Conservation (phyloP, 2,797 vertebrate genomes). For the Tenualosa ilisha region DNA sequence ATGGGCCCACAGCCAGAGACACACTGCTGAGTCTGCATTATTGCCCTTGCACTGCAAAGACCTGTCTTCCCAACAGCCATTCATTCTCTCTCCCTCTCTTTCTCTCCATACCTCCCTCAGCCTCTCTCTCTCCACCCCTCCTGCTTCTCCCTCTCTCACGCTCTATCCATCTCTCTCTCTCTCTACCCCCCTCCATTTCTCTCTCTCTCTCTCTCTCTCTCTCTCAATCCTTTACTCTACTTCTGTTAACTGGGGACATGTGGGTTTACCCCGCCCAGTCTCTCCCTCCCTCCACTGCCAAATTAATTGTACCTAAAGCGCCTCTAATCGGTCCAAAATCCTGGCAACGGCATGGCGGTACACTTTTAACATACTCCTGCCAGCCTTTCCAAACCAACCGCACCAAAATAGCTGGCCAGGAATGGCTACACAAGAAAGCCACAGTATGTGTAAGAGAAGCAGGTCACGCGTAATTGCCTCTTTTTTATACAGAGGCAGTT, state of each 20-base stretch:
- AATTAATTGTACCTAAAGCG: constrained; percentile 47
- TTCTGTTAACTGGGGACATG: constrained; percentile 4
- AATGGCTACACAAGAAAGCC: background rate
- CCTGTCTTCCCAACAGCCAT: constrained; percentile 9
- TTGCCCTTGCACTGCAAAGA: constrained; percentile 47
- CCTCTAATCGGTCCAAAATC: background rate
- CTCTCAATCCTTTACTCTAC: constrained; percentile 35
- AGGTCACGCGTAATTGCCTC: constrained; percentile 22
- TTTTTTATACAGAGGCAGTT: constrained; percentile 25
- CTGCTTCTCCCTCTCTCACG: background rate
- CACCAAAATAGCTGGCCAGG: background rate
- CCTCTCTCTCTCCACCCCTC: background rate
- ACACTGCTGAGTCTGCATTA: constrained; percentile 67
- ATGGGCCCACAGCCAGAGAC: constrained; percentile 57
- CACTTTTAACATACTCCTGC: background rate
- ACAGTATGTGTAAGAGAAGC: background rate
- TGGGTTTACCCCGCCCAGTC: constrained; percentile 35
- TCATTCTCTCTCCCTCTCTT: constrained; percentile 22
- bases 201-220: constrained; percentile 30
- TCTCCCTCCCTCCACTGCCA: constrained; percentile 28
- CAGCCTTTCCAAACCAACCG: background rate
- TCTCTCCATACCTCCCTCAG: constrained; percentile 42
- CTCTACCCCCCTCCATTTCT: constrained; percentile 34
- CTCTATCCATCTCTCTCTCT: background rate
- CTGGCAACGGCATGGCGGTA: background rate